Evolutionary conservation across 2,113 vertebrate genomes (phyloP), one percentile per base, ranked within the genome.

Genomic region (Tenrec ecaudatus): DNA sequence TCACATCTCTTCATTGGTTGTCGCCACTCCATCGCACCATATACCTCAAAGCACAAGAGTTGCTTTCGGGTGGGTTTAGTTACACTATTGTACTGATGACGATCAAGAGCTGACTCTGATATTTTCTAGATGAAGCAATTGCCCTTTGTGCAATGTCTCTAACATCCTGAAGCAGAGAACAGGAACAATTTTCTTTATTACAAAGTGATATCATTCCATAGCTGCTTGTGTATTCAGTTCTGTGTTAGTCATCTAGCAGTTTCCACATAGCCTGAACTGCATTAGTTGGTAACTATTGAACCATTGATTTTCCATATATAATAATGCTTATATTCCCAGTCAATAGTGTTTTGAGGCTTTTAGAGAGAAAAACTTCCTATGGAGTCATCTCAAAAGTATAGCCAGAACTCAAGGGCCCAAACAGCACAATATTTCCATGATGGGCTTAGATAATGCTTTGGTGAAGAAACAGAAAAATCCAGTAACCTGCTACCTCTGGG

Each of bases 231-330:
- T 53, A 5, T 90, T 88, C 47, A 53, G 9, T 73, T 90, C 9
- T 88, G 9, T 53, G 90, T 90, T 31, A 88, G 53, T 79, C 90
- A 86, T 82, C 33, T 36, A 90, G 19, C 57, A 88, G 11, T 87
- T 78, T 90, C 40, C 62, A 92, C 12, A 53, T 53, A 53, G 47
- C 47, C 47, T 14, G 47, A 53, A 5, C 20, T 82, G 31, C 43
- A 62, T 47, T 68, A 82, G 38, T 47, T 64, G 87, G 76, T 78
- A 38, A 53, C 29, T 20, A 82, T 40, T 20, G 76, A 79, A 76
- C 6, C 19, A 71, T 0, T 77, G 15, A 93, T 3, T 3, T 40
- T 19, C 38, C 69, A n/a, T 82, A 73, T 58, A 47, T 69, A 89
- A n/a, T 91, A 84, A 82, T 84, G 43, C 14, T n/a, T 25, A n/a